phyloP scores from a whole-genome alignment of 2,888 invertebrate genomes.

The Caenorhabditis uteleia region DNA sequence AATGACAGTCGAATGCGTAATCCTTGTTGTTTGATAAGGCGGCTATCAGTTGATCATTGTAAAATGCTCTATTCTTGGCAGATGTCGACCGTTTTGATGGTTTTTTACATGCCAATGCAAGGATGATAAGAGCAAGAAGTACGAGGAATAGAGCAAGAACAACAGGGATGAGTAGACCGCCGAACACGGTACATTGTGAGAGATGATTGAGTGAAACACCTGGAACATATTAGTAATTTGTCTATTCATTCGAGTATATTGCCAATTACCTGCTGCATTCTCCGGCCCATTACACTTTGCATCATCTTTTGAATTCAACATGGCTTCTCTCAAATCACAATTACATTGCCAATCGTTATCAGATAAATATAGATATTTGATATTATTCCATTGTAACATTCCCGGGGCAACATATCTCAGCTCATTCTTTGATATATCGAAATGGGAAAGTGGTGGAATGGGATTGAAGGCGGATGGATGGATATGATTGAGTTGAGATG shows the following conservation, averaged over 20 bases:
- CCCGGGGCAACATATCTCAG: conserved; percentile 14
- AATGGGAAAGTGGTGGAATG: conserved; percentile 29
- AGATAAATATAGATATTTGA: conserved; percentile 21
- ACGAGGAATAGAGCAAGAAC: conserved; percentile 41
- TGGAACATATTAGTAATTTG: no score
- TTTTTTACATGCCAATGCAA: conserved; percentile 38
- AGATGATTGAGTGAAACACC: conserved; percentile 22
- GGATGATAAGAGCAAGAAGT: conserved; percentile 43
- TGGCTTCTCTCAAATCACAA: conserved; percentile 38
- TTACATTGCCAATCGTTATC: conserved; percentile 53
- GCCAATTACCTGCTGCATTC: conserved; percentile 21
- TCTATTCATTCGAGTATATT: no score
- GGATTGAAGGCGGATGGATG: conserved; percentile 47
- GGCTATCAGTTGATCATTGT: conserved; percentile 36
- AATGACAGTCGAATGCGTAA: conserved; percentile 39
- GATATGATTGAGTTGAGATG: conserved; percentile 34
- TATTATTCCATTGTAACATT: conserved; percentile 20
- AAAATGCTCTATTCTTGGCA: conserved; percentile 26
- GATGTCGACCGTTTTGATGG: conserved; percentile 30
- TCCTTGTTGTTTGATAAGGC: conserved; percentile 39
- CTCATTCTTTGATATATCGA: conserved; percentile 46
- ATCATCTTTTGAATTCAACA: conserved; percentile 27
- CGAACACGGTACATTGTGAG: conserved; percentile 33
- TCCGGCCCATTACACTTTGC: conserved; percentile 39
- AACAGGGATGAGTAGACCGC: conserved; percentile 44